Base-by-base conservation (phyloP, 2,888 invertebrate species). In the Tetramorium bicarinatum region DNA sequence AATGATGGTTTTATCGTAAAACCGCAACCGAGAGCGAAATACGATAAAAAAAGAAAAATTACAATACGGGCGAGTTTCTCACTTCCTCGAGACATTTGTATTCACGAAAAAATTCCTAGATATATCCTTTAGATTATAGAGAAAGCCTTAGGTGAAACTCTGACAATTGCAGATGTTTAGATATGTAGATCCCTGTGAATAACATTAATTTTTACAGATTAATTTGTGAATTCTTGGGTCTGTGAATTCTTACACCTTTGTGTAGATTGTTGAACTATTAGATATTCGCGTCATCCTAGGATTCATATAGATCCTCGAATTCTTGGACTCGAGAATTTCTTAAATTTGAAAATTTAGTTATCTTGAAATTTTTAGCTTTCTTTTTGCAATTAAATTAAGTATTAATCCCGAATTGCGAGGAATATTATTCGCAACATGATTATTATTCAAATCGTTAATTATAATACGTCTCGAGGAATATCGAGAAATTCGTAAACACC, bases 401-500 rank as follows among this genome's bases (percentile, higher is more conserved):
- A 13, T 44, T 72, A 59, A 21, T 47, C 25, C 6, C 8, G 7
- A 41, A 6, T 77, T 9, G 2, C 15, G 2, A 21, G 41, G 9
- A 44, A 18, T 8, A 41, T 56, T 15, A 44, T 38, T 49, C 8
- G 59, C 13, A 34, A 59, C 47, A 49, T 38, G 3, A 47, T 76
- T 52, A 25, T 71, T 47, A 18, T 79, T 77, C 2, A 75, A 62
- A 54, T 52, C 21, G n/a, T 44, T n/a, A 9, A 56, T 47, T 25
- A 38, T 25, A 38, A 54, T 6, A n/a, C 1, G 52, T 62, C 69
- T 38, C 83, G 83, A 76, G 67, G 71, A 62, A 54, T 47, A 61
- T 41, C 52, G 67, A 49, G 85, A 80, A 64, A 84, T 67, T 76
- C 81, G 81, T n/a, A 18, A 87, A 83, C 85, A 92, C 85, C 91